phyloP scores from a whole-genome alignment of 2,113 vertebrate genomes.

The Syrrhaptes paradoxus region DNA sequence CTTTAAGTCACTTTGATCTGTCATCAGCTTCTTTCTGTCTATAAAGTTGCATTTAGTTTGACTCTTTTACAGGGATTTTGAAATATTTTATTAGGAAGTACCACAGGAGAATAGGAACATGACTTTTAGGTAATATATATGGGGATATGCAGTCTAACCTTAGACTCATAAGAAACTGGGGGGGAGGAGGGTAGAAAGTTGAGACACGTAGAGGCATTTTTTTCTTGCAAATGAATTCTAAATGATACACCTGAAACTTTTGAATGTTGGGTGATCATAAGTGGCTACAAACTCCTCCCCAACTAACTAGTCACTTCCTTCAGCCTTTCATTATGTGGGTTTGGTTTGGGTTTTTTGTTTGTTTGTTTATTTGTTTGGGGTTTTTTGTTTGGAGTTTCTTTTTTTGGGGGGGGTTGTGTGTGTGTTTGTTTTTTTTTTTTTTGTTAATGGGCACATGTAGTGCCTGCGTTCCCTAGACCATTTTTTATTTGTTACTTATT shows the following conservation, averaged over 20 bases:
- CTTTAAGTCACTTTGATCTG: background rate
- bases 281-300: background rate
- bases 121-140: background rate
- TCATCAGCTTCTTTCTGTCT: background rate
- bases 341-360: background rate
- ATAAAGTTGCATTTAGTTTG: background rate
- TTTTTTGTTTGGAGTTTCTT: too few relatives aligned
- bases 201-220: background rate
- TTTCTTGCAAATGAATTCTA: background rate
- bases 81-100: background rate
- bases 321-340: background rate
- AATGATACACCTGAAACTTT: background rate
- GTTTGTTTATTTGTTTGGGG: too few relatives aligned
- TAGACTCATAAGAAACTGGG: rapidly evolving
- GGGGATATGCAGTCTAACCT: background rate
- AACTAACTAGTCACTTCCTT: background rate
- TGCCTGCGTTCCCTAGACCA: background rate
- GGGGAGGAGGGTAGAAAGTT: too few relatives aligned
- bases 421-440: background rate
- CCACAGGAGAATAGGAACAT: background rate
- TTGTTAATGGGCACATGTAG: background rate
- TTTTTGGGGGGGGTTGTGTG: too few relatives aligned
- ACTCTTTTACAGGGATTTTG: background rate
- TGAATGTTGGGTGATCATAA: background rate
- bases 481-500: background rate